Evolutionary conservation across 2,888 invertebrate species (phyloP), one percentile per base, ranked within the genome.

Genomic region (Lapara coniferarum): DNA sequence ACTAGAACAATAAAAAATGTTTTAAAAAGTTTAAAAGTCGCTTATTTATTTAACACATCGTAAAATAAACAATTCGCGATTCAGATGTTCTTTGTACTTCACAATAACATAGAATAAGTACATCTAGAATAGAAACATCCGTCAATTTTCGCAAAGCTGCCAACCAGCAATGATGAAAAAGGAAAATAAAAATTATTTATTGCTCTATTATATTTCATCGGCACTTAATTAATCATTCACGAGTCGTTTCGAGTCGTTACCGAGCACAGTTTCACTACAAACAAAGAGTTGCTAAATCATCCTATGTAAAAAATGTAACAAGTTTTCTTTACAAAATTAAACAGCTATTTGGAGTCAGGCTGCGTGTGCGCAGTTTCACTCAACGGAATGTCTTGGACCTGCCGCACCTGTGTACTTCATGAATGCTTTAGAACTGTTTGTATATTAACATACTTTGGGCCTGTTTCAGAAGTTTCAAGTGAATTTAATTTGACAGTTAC

Each of bases 281-380:
- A 25, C 8, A 30, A 30, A 57, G 57, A 57, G 19, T 63, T 63
- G 63, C 49, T 49, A 49, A 63, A 63, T 19, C 46, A 49, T 63
- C 63, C 44, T 63, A 49, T 63, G 14, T 19, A 63, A 63, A 63
- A 63, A 63, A 6, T 19, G 13, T 63, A 49, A 49, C 30, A 19
- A 49, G 49, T 63, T 63, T 49, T 63, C 49, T 63, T 63, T 19
- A 49, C 16, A 46, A 63, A 46, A 63, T 63, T 63, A 63, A 46
- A 49, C 63, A 63, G 46, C 49, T 63, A 63, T 63, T 63, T 63
- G 19, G 49, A 87, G 88, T 90, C 91, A 90, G 89, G 90, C 74
- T 83, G 88, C 83, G 83, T 74, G 70, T 59, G 80, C 85, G 86
- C 84, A 80, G 82, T 87, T 84, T 83, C 81, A 82, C 85, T 81